Conservation (phyloP, 2,113 vertebrate genomes). For the Damaliscus lunatus region DNA sequence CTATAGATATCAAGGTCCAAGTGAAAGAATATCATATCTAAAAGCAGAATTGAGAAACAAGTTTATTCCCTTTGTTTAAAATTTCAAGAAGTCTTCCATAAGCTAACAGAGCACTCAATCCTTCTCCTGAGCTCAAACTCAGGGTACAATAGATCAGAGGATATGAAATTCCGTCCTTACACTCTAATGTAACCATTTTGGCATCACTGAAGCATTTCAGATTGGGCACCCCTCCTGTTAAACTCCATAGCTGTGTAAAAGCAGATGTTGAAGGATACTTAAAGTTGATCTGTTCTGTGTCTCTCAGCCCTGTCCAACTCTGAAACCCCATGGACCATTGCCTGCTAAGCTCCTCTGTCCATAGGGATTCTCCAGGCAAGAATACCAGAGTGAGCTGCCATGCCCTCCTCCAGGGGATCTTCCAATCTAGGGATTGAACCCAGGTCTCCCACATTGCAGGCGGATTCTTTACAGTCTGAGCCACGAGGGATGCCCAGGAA, state of each 20-base stretch:
- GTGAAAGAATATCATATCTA: not conserved
- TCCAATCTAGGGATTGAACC: not conserved
- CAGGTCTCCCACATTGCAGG: not conserved
- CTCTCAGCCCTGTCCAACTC: not conserved
- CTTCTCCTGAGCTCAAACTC: not conserved
- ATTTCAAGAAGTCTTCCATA: not conserved
- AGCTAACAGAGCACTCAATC: not conserved
- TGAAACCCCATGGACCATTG: not conserved
- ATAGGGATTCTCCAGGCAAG: not conserved
- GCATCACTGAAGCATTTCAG: not conserved
- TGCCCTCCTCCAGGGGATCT: not conserved
- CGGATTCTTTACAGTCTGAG: not conserved
- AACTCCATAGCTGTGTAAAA: not conserved
- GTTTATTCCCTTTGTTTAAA: not conserved
- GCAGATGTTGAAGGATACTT: not conserved
- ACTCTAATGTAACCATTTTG: not conserved
- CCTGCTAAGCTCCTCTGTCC: not conserved
- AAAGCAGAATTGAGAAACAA: not conserved
- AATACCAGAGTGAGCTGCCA: accelerated
- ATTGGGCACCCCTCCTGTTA: not conserved
- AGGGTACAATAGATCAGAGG: not conserved
- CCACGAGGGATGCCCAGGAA: not conserved
- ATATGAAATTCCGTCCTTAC: not conserved
- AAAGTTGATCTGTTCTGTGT: not conserved
- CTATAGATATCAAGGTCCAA: not conserved